phyloP scores from a whole-genome alignment of 2,113 vertebrate species.

The Vireo altiloquus region DNA sequence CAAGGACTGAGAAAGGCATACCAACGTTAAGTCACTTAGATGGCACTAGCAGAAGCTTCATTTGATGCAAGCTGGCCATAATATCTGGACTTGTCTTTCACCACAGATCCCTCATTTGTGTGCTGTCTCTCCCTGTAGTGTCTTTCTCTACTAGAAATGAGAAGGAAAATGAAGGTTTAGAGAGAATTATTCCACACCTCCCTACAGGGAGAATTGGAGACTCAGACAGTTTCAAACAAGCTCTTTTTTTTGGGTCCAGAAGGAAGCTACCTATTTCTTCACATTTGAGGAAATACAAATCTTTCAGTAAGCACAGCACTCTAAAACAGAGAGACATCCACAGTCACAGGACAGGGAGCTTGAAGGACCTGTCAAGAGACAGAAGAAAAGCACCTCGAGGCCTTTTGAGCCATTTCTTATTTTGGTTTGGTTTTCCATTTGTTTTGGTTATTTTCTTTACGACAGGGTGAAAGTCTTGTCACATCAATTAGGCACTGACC shows the following conservation, averaged over 20 bases:
- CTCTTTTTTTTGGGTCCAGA: neutral
- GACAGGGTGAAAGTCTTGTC: neutral
- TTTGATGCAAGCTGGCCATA: neutral
- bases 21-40: neutral
- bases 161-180: neutral
- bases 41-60: neutral
- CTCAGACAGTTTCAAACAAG: neutral
- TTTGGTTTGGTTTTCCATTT: neutral
- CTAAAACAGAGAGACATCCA: neutral
- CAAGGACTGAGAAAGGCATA: neutral
- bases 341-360: neutral
- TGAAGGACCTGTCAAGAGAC: neutral
- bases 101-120: neutral
- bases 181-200: neutral
- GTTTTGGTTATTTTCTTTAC: neutral
- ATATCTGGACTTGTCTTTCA: neutral
- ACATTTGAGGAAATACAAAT: neutral
- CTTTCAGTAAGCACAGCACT: neutral
- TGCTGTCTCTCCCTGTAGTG: neutral
- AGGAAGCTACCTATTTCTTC: neutral
- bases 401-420: neutral
- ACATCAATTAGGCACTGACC: neutral
- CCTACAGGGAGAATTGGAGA: neutral
- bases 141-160: neutral
- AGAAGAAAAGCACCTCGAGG: neutral